A percentile compares a stretch with the other conserved stretches of the same genome.
Conservation (phyloP, 2,113 vertebrate species). For the Halcyon malimbica region DNA sequence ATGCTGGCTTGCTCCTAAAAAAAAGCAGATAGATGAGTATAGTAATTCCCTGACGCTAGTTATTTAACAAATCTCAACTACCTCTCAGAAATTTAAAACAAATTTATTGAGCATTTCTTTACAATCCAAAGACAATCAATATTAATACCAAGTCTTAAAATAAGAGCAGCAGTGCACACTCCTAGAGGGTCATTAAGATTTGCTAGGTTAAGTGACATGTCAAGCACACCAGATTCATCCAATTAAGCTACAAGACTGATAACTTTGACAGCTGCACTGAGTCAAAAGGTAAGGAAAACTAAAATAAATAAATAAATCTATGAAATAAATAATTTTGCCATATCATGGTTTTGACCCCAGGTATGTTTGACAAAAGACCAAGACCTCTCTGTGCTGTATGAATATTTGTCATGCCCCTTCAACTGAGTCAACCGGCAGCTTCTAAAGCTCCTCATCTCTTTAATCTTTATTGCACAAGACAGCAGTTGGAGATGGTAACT, state of each 20-base stretch:
- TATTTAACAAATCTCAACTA: not conserved
- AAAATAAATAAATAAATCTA: not conserved
- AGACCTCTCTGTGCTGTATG: not conserved
- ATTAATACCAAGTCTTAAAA: conserved; percentile 23
- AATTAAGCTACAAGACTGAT: not conserved
- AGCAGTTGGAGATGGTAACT: conserved; percentile 57
- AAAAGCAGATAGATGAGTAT: not conserved
- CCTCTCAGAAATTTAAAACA: not conserved
- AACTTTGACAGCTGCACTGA: not conserved
- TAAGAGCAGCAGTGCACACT: not conserved
- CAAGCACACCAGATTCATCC: conserved; percentile 7
- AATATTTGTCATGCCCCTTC: not conserved
- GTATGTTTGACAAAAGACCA: not conserved
- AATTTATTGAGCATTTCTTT: not conserved
- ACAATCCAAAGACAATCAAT: not conserved
- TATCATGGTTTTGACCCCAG: not conserved
- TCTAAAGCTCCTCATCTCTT: conserved; percentile 47
- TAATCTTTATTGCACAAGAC: conserved; percentile 64
- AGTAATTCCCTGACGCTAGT: not conserved
- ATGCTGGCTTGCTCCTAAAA: not conserved
- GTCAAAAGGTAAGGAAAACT: not conserved
- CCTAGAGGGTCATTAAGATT: not conserved
- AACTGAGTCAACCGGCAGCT: not conserved
- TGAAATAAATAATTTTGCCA: not conserved
- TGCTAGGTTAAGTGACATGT: not conserved